Base-by-base conservation (phyloP, 2,113 vertebrate species). In the Phyllostomus hastatus region DNA sequence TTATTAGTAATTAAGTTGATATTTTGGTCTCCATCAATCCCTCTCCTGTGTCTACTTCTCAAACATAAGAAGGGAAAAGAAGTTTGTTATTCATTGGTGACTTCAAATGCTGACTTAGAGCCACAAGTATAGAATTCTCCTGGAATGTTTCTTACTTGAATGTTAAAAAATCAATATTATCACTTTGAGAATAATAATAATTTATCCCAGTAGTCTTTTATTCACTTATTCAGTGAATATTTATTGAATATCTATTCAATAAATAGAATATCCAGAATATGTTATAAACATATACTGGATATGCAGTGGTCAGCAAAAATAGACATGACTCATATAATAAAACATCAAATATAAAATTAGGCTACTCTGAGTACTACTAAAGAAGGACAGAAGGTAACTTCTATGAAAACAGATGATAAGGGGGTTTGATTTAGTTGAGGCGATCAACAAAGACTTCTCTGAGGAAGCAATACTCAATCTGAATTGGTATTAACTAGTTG, bases 1-100 rank as follows among this genome's bases (percentile, higher is more conserved):
- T 84, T 91, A 87, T 92, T 86, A 80, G 79, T 92, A 89, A 96
- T 90, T 86, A 92, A 95, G 73, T 79, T 86, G 88, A 73, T 95
- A 94, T 96, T 92, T 81, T 96, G 83, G 89, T 97, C 83, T 82
- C 50, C 31, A 89, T 82, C 72, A 88, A n/a, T 66, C 73, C 93
- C 35, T 94, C 78, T 95, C 90, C 31, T 73, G 64, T 90, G 84
- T 41, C 84, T 87, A 83, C 69, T 94, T 92, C 54, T 96, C 33
- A 92, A 92, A 73, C 33, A 83, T 5, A 87, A 80, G 61, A 67
- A 90, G 67, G 86, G 38, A 75, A 80, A 75, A 92, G 28, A 81
- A 79, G 16, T 66, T 73, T 50, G 31, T 54, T 70, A 52, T 52
- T 20, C 78, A 33, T 64, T 88, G 31, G 66, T 94, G 86, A 94